Evolutionary conservation across 64 coral and sea anemone species (phyloP), one percentile per base, ranked within the genome.

Genomic region (Trachythela sp.): DNA sequence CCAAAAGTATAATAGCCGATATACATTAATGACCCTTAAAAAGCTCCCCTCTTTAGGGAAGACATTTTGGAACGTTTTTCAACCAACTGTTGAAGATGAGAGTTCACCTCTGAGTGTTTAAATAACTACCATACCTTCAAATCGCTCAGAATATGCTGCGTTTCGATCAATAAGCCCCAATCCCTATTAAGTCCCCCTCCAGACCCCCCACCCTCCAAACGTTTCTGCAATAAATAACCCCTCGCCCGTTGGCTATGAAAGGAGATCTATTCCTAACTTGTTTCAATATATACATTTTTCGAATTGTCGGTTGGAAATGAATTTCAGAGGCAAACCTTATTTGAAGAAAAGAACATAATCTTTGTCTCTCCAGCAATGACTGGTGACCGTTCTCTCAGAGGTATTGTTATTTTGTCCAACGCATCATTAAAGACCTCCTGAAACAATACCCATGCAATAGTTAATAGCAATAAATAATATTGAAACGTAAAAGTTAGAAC

Each of bases 331-430:
- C 35, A 32, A 54, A 99, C 96, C 36, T 80, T 90, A 11, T 87
- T 92, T 31, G 93, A 89, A 26, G 89, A 99, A 83, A 95, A 95
- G 83, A 99, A 99, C 86, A 94, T 99, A 20, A 99, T 87, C 92
- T 99, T 99, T 2, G 94, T 88, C 48, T 99, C 96, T 20, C 96
- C 96, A 60, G 96, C 91, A 39, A 99, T 39, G 22, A 91, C 67
- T 37, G 91, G 89, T 14, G 90, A 93, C 48, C 52, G 42, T 83
- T 99, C 93, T 70, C 72, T 59, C 32, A 99, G 50, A 64, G 86
- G 76, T 40, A 95, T 86, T 15, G 94, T 87, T 60, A 99, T 59
- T 85, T 99, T 99, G 75, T 94, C 93, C 39, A 99, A 89, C 17
- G 94, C 91, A 76, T 85, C 51, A 24, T 91, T 86, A 39, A 93